phyloP scores from a whole-genome alignment of 2,797 vertebrate species.

The Esox masquinongy region DNA sequence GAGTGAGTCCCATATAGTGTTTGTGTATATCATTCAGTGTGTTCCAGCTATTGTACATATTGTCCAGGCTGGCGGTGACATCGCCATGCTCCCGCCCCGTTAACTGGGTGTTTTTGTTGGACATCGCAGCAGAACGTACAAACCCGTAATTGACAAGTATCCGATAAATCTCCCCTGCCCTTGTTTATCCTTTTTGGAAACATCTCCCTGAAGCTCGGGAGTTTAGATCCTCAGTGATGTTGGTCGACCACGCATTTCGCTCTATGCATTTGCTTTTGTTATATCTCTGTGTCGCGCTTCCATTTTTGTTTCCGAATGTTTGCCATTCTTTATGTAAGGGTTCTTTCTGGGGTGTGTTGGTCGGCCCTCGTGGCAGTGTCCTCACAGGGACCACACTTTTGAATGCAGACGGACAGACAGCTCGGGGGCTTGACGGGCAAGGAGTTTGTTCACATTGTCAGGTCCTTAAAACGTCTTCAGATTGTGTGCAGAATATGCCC shows the following conservation, averaged over 20 bases:
- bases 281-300: slow-evolving; percentile 36
- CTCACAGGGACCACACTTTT: slow-evolving; percentile 6
- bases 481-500: not conserved
- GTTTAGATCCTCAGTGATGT: slow-evolving; percentile 41
- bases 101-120: not conserved
- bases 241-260: slow-evolving; percentile 34
- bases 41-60: slow-evolving; percentile 16
- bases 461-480: not conserved
- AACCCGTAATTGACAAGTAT: not conserved
- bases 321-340: slow-evolving; percentile 7
- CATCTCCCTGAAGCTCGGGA: slow-evolving; percentile 20
- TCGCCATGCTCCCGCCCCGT: not conserved
- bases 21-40: not conserved
- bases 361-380: slow-evolving; percentile 6
- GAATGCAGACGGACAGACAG: slow-evolving; percentile 27
- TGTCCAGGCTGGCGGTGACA: not conserved
- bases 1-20: slow-evolving; percentile 34
- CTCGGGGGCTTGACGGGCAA: not conserved
- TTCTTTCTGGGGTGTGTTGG: not conserved
- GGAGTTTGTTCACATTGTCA: not conserved
- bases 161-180: not conserved
- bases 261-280: slow-evolving; percentile 60
- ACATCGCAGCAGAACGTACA: not conserved
- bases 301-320: slow-evolving; percentile 15
- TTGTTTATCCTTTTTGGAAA: not conserved